These are phyloP conservation scores for Zaprionus nigranus DNA, from an alignment of 1,140 invertebrate species.

Conservation along the genomic window DNA sequence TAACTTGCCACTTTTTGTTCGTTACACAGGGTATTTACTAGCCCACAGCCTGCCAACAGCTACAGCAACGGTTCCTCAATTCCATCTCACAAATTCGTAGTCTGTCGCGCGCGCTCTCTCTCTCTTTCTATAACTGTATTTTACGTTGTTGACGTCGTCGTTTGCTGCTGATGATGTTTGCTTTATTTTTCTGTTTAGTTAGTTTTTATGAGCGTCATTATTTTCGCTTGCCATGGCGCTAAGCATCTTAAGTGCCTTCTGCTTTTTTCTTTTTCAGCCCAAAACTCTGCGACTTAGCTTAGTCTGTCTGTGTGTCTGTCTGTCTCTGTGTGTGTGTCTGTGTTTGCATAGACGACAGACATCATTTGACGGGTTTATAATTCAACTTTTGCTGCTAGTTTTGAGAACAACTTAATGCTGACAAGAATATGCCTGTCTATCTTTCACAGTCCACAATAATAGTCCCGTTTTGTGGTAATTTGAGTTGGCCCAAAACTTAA, in stretches of 20 bases:
- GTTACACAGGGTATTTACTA: neutral
- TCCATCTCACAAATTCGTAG: neutral
- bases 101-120: slow-evolving; percentile 4
- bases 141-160: slow-evolving; percentile 30
- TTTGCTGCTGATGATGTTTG: slow-evolving; percentile 52
- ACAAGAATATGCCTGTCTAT: slow-evolving; percentile 14
- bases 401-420: slow-evolving; percentile 70
- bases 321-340: slow-evolving; percentile 4
- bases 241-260: slow-evolving; percentile 77
- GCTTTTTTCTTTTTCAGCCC: slow-evolving; percentile 20
- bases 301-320: neutral
- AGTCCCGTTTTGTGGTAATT: slow-evolving; percentile 20
- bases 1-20: neutral
- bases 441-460: slow-evolving; percentile 11
- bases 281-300: slow-evolving; percentile 24
- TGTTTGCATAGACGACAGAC: slow-evolving; percentile 77
- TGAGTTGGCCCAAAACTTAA: slow-evolving; percentile 19
- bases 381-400: slow-evolving; percentile 78
- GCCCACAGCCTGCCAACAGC: slow-evolving; percentile 4
- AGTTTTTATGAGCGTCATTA: slow-evolving; percentile 83
- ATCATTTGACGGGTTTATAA: slow-evolving; percentile 73
- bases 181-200: slow-evolving; percentile 80
- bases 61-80: neutral
- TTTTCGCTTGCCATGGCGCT: slow-evolving; percentile 81
- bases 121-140: slow-evolving; percentile 47